Evolutionary conservation across 2,888 invertebrate species (phyloP).

Genomic region (Tricholauxania praeusta): DNA sequence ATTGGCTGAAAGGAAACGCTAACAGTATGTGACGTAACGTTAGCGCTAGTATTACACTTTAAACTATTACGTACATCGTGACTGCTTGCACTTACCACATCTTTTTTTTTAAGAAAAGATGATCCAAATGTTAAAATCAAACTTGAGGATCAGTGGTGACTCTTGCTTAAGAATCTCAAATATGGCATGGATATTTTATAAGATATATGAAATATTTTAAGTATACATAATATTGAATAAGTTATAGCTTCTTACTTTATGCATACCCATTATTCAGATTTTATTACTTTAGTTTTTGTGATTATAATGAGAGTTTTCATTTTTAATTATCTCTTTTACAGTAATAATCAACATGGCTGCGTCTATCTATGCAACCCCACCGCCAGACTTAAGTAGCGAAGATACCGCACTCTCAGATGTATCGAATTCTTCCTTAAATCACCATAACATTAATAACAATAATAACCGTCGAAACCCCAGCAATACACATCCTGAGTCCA

Average conservation of each 20-base stretch:
- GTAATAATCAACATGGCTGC: conserved; percentile 69
- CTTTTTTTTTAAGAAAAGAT: too few relatives aligned
- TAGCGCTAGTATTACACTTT: too few relatives aligned
- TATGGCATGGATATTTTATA: too few relatives aligned
- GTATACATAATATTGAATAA: neutral
- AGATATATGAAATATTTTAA: neutral
- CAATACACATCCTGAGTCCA: conserved; percentile 27
- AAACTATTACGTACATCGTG: too few relatives aligned
- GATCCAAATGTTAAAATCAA: too few relatives aligned
- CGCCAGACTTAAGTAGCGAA: conserved; percentile 68
- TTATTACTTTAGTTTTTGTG: conserved; percentile 44
- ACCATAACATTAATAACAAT: conserved; percentile 44
- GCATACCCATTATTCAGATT: neutral
- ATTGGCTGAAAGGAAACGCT: too few relatives aligned
- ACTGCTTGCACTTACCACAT: too few relatives aligned
- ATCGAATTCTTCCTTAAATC: conserved; percentile 65
- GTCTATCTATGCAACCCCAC: conserved; percentile 69
- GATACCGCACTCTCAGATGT: conserved; percentile 69
- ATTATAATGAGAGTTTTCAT: neutral
- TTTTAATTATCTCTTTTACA: conserved; percentile 43
- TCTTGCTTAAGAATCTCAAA: too few relatives aligned
- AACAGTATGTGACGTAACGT: too few relatives aligned
- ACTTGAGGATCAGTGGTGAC: too few relatives aligned
- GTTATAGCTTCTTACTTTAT: neutral
- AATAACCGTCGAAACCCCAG: conserved; percentile 45